Evolutionary conservation across 2,888 invertebrate genomes (phyloP), one percentile per base, ranked within the genome.

Genomic region (Dryococelus australis): DNA sequence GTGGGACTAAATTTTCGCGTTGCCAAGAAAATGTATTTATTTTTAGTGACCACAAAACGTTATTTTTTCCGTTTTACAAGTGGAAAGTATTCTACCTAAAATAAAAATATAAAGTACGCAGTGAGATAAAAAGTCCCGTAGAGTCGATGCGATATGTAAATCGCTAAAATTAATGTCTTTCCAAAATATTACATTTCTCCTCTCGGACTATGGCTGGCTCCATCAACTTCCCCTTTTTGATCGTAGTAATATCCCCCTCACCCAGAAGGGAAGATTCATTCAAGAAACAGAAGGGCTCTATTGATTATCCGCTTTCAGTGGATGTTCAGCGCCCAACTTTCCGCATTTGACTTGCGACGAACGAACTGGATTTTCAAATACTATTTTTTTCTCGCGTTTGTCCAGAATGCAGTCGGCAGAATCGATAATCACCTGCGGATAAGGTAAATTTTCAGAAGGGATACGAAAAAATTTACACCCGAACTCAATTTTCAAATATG

Each of bases 1-100:
- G 83, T 24, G 20, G 43, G 83, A 12, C 43, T 83, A 35, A 83
- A 83, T 27, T 24, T 83, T 83, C 83, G 83, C 83, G 83, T 24
- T n/a, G n/a, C 28, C 16, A 35, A 35, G 83, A 83, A 65, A 51
- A 51, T 8, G 20, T 51, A 51, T 51, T 51, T 51, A 8, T n/a
- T 65, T 24, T 24, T 65, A 65, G 3, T 65, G 47, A 47, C 2
- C 16, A 47, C 0, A 47, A 65, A 65, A 2, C 1, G 0, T 1
- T 9, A 3, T 65, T 65, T 65, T 16, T 20, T 65, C 65, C 47
- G 16, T 24, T 24, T 24, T 65, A 65, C 16, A 3, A 65, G 8
- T 20, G 47, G 16, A 65, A 65, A 65, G 16, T 24, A n/a, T n/a
- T 65, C n/a, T 24, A 35, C 35, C 35, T 35, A 35, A 35, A 35